phyloP scores from a whole-genome alignment of 2,797 vertebrate species.

The Aulostomus chinensis region DNA sequence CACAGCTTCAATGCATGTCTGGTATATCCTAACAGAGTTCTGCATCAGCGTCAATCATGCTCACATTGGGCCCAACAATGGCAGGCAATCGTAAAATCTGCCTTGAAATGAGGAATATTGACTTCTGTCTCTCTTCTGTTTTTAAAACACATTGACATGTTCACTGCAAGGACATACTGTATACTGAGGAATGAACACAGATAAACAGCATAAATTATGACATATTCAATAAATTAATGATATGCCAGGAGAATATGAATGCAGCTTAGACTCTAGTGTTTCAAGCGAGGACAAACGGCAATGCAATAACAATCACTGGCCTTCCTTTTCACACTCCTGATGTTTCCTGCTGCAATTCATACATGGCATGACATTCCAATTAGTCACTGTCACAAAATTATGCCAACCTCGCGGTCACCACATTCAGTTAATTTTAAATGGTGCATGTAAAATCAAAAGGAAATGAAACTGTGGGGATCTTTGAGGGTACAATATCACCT shows the following conservation, averaged over 20 bases:
- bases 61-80: too few relatives aligned
- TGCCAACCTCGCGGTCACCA: slow-evolving; percentile 27
- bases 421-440: slow-evolving; percentile 47
- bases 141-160: too few relatives aligned
- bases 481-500: slow-evolving; percentile 37
- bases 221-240: slow-evolving; percentile 2
- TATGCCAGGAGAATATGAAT: slow-evolving; percentile 1
- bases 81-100: too few relatives aligned
- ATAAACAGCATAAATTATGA: neutral
- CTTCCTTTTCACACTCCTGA: slow-evolving; percentile 23
- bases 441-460: slow-evolving; percentile 49
- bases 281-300: slow-evolving; percentile 2
- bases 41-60: too few relatives aligned
- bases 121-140: too few relatives aligned
- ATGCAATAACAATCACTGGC: slow-evolving; percentile 15
- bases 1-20: too few relatives aligned
- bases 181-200: too few relatives aligned
- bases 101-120: too few relatives aligned
- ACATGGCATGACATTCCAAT: slow-evolving; percentile 35
- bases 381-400: slow-evolving; percentile 53
- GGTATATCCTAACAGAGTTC: too few relatives aligned
- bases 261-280: neutral
- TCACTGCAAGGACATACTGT: too few relatives aligned
- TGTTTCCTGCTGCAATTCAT: slow-evolving; percentile 27
- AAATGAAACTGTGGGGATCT: slow-evolving; percentile 36